Evolutionary conservation across 2,888 invertebrate species (phyloP).

Genomic region (Ceriagrion tenellum): DNA sequence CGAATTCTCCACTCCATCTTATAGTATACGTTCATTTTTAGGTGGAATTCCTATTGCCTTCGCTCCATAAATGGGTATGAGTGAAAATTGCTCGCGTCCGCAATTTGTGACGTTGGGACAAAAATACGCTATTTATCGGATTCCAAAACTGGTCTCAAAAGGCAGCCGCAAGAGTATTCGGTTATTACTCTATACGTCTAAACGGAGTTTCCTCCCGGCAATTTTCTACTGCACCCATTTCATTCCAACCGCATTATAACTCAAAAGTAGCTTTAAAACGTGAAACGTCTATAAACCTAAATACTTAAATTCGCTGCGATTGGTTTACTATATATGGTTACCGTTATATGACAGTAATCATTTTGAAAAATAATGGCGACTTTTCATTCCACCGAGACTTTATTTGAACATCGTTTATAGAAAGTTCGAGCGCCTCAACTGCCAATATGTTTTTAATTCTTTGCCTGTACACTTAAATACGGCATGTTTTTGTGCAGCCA

Average conservation of each 20-base stretch:
- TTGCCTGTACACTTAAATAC: no score
- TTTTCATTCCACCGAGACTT: no score
- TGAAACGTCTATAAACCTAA: background rate
- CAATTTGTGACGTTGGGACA: background rate
- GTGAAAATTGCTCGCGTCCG: background rate
- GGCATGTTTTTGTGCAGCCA: no score
- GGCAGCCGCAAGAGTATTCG: background rate
- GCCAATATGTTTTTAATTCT: no score
- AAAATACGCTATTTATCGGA: background rate
- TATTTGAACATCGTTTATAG: no score
- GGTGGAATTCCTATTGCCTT: background rate
- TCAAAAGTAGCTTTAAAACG: background rate
- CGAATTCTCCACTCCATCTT: background rate
- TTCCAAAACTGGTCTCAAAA: background rate
- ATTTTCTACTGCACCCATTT: no score
- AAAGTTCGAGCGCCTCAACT: no score
- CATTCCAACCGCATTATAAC: no score
- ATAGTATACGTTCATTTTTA: background rate
- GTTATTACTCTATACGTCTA: background rate
- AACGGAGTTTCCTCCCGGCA: background rate
- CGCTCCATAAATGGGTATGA: background rate
- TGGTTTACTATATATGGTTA: no score
- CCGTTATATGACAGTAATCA: no score
- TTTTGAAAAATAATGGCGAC: no score
- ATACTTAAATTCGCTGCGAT: no score